Conservation (phyloP, 2,797 vertebrate genomes). For the Anomalospiza imberbis region DNA sequence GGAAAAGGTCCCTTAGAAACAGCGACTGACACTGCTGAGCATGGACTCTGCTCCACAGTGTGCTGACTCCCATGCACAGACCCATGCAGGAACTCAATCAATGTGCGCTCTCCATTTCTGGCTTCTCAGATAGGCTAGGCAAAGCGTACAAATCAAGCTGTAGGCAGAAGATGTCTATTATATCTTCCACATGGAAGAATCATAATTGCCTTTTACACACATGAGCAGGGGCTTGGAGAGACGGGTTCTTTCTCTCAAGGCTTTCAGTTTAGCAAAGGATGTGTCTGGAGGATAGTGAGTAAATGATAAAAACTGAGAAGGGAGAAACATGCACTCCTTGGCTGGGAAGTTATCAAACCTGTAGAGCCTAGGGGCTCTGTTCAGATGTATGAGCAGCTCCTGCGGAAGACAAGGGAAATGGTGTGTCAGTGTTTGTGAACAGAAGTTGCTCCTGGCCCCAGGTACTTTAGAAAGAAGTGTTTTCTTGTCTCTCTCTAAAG, state of each 20-base stretch:
- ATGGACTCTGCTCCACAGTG: not conserved
- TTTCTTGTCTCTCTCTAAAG: not conserved
- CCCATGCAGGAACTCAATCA: rapidly evolving
- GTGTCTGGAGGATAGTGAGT: not conserved
- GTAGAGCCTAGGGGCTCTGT: not conserved
- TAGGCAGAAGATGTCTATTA: not conserved
- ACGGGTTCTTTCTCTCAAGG: not conserved
- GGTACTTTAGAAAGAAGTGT: not conserved
- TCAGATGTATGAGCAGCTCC: not conserved
- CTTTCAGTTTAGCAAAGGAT: not conserved
- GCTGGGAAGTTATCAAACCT: not conserved
- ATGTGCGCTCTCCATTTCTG: not conserved
- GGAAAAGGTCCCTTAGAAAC: not conserved
- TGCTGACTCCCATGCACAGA: not conserved
- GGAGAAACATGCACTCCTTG: not conserved
- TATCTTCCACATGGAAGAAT: not conserved
- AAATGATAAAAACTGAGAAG: not conserved
- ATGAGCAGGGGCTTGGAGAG: not conserved
- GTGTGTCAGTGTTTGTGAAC: not conserved
- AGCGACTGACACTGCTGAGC: not conserved
- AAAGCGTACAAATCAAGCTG: not conserved
- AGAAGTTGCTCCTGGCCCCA: not conserved
- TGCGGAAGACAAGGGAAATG: not conserved
- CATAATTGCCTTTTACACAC: not conserved
- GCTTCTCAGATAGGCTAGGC: not conserved